Evolutionary conservation across 2,797 vertebrate genomes (phyloP).

Genomic region (Forpus xanthops): DNA sequence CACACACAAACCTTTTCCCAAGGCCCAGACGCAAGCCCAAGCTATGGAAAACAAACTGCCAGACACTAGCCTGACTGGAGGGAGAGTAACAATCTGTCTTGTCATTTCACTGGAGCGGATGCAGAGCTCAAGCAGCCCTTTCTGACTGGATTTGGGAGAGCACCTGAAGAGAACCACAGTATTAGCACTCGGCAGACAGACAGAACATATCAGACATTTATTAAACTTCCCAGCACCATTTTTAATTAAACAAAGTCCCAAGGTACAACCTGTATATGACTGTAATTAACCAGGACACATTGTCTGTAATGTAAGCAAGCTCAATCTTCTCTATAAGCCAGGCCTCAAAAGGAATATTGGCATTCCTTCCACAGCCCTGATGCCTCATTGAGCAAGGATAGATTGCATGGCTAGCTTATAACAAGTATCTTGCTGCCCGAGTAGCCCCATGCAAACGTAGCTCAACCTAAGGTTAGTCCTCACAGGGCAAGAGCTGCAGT

Average conservation of each 20-base stretch:
- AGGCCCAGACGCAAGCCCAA: background rate
- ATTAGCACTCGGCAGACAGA: background rate
- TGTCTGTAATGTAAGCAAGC: slow-evolving; percentile 12
- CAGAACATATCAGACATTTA: background rate
- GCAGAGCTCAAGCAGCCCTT: slow-evolving; percentile 8
- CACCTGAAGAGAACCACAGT: background rate
- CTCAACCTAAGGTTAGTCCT: background rate
- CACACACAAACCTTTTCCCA: background rate
- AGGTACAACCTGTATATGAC: slow-evolving; percentile 18
- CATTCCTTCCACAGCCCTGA: too few species aligned
- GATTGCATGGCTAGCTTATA: too few species aligned
- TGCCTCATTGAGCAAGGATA: too few species aligned
- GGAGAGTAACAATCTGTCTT: slow-evolving; percentile 17
- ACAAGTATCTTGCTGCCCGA: too few species aligned
- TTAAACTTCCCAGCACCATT: background rate
- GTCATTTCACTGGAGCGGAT: slow-evolving; percentile 5
- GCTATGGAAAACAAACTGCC: background rate
- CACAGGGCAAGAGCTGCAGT: background rate
- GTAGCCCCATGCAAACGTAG: background rate
- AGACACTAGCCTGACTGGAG: background rate
- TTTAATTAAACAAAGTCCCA: slow-evolving; percentile 66
- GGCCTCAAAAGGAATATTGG: background rate
- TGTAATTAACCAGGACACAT: slow-evolving; percentile 57
- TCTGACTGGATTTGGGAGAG: slow-evolving; percentile 7
- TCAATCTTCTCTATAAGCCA: background rate